A percentile compares a stretch with the other conserved stretches of the same genome.
Conservation (phyloP, 1,140 invertebrate species). For the Scaptomyza montana region DNA sequence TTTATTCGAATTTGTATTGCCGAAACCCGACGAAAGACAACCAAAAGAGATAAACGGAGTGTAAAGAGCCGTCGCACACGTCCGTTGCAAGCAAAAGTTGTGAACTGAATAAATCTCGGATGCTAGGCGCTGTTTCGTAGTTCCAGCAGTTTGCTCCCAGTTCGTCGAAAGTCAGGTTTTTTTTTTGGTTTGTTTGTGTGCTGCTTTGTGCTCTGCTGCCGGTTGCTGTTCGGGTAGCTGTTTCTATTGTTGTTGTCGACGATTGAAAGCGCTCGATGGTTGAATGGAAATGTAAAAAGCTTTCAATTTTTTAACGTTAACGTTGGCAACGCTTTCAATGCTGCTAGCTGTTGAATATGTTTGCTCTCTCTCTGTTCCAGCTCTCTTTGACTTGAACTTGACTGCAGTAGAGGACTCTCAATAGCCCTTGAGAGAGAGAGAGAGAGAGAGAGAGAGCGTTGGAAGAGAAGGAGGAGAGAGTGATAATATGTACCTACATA, state of each 20-base stretch:
- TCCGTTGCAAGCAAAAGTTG: conserved; percentile 73
- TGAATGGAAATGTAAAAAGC: conserved; percentile 19
- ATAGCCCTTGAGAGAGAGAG: neutral
- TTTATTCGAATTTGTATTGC: conserved; percentile 2
- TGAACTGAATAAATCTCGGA: conserved; percentile 74
- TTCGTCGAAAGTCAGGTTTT: neutral
- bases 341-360: conserved; percentile 64
- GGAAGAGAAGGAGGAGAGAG: neutral
- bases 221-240: conserved; percentile 47
- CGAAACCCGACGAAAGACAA: neutral
- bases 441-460: neutral
- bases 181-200: conserved; percentile 14
- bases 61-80: conserved; percentile 45
- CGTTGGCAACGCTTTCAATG: conserved; percentile 8
- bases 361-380: conserved; percentile 27
- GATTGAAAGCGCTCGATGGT: conserved; percentile 55
- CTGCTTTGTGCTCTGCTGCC: conserved; percentile 25
- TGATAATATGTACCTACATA: neutral
- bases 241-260: conserved; percentile 34
- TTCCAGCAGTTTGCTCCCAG: conserved; percentile 30
- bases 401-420: conserved; percentile 9
- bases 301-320: conserved; percentile 44
- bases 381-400: conserved; percentile 52
- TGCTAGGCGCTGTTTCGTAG: conserved; percentile 50
- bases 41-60: neutral